Base-by-base conservation (phyloP, 2,888 invertebrate species). In the Agriopis leucophaearia region DNA sequence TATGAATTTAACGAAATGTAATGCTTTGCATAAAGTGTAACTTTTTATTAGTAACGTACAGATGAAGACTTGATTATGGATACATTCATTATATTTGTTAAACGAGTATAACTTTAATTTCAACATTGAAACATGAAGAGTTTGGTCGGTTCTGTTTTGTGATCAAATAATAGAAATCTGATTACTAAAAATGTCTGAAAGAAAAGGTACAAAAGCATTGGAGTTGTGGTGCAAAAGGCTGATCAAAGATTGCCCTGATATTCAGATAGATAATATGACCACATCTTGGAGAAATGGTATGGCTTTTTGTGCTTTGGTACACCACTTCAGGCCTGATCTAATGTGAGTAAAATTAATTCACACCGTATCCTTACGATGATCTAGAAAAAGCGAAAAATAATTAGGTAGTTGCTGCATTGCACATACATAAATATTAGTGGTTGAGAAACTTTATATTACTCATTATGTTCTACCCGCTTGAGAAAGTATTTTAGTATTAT, bases 261-360 rank as follows among this genome's bases (percentile, higher is more conserved):
- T 99, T 74, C 96, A 96, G 86, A 96, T 99, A 78, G 97, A 96
- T 76, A 98, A 99, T 92, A 98, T 99, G 98, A 98, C 98, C 74
- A 97, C 98, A 73, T 98, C 98, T 10, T 99, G 98, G 98, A 95
- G 98, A 84, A 97, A 98, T 94, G 99, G 99, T 66, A 95, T 99
- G 75, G 99, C 98, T 67, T 99, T 99, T 92, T 99, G 99, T 94
- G 99, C 99, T 73, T 96, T 99, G 88, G 98, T 99, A 83, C 99
- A 99, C 94, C 97, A 98, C 89, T 99, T 98, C 94, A 95, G 98
- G 83, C 99, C 99, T 58, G 99, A 99, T 88, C 95, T 99, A 82
- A 98, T 99, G 99, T 99, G 94, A 98, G 98, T 96, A 85, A 47
- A 54, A 55, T 38, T 63, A 57, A 45, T 42, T 16, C 16, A 12